These are phyloP conservation scores for Philereme transversata DNA, from an alignment of 2,888 invertebrate genomes.

Conservation along the genomic window DNA sequence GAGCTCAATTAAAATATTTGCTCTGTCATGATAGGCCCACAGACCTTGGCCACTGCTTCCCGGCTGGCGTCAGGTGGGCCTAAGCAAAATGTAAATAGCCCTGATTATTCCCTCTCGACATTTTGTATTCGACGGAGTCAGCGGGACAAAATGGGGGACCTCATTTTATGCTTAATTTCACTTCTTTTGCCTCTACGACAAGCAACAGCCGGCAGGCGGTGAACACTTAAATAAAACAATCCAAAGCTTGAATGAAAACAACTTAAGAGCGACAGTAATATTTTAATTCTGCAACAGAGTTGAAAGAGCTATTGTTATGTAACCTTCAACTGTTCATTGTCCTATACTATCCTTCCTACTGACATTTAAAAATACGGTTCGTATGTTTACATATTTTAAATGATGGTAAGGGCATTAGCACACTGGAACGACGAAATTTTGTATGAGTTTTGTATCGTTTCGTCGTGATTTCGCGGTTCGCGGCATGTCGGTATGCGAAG, in stretches of 20 bases:
- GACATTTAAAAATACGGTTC: no score
- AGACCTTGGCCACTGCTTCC: constrained; percentile 37
- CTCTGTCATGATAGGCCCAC: constrained; percentile 43
- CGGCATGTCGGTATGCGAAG: no score
- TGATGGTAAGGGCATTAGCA: no score
- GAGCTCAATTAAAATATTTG: constrained; percentile 47
- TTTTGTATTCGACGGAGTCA: constrained; percentile 65
- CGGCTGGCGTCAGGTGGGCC: constrained; percentile 61
- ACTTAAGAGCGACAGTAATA: not conserved
- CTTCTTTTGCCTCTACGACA: constrained; percentile 40
- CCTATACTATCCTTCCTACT: no score
- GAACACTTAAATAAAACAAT: constrained; percentile 38
- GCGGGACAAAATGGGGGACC: constrained; percentile 54
- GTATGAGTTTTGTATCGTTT: no score
- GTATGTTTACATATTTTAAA: no score
- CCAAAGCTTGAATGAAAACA: constrained; percentile 34
- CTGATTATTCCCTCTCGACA: constrained; percentile 63
- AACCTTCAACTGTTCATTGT: not conserved
- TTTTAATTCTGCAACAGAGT: not conserved
- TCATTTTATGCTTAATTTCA: constrained; percentile 55
- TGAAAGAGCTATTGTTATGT: not conserved
- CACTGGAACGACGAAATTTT: no score
- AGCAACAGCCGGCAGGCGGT: constrained; percentile 35
- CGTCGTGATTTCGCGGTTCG: no score
- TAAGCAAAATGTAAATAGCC: constrained; percentile 71